Percentiles rank a stretch among this genome's conserved stretches.
These are phyloP conservation scores for Mylabris phalerata DNA, from an alignment of 1,140 invertebrate genomes.

Conservation along the genomic window DNA sequence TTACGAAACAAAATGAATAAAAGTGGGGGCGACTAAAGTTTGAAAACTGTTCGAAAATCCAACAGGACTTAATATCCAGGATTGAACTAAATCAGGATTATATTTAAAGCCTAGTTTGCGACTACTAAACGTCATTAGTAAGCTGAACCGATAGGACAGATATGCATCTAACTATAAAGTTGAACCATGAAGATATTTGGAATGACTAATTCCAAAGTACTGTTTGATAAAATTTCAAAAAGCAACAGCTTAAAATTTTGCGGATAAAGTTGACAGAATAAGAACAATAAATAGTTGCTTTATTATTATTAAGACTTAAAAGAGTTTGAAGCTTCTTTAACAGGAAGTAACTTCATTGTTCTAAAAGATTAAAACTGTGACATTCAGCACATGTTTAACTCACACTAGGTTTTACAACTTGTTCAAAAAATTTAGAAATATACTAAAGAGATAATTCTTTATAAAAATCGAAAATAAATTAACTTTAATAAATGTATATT, in stretches of 20 bases:
- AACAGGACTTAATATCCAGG: constrained; percentile 2
- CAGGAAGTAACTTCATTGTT: neutral
- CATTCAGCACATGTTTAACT: constrained; percentile 10
- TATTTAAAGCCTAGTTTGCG: constrained; percentile 18
- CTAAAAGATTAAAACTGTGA: constrained; percentile 13
- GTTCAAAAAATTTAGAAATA: no score
- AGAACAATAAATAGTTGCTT: neutral
- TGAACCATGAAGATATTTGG: neutral
- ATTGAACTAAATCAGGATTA: constrained; percentile 8
- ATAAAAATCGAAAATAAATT: no score
- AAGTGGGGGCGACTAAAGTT: no score
- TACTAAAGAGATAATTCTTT: no score
- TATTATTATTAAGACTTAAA: constrained; percentile 15
- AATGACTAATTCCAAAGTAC: no score
- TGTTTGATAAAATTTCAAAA: no score
- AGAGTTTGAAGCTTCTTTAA: constrained; percentile 3
- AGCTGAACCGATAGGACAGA: constrained; percentile 21
- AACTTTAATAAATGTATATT: no score
- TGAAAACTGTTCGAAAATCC: constrained; percentile 5
- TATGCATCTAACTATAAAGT: constrained; percentile 13
- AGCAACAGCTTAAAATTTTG: no score
- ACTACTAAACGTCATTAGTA: constrained; percentile 20
- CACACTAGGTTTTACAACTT: constrained; percentile 10
- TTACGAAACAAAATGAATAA: no score
- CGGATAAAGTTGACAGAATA: no score